phyloP scores from a whole-genome alignment of 1,140 invertebrate genomes.

The Eurosta solidaginis region DNA sequence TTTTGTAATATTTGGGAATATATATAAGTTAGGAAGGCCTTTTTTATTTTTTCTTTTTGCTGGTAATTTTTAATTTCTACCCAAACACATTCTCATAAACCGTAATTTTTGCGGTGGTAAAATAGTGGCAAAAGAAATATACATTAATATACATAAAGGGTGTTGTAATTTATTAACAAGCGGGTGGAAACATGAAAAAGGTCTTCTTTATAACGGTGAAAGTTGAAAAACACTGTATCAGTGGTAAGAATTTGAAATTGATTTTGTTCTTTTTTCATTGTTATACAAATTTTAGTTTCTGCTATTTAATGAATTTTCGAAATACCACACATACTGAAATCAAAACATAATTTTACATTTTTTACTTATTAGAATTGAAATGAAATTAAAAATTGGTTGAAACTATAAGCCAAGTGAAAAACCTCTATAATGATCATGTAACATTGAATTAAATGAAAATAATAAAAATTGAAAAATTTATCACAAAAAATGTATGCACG shows the following conservation, averaged over 20 bases:
- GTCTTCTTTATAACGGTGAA: constrained; percentile 2
- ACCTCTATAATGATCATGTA: too few relatives aligned
- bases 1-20: not conserved
- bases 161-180: not conserved
- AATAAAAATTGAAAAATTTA: constrained; percentile 23
- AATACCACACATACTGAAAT: constrained; percentile 1
- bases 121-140: not conserved
- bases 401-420: constrained; percentile 19
- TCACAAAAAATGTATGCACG: too few relatives aligned
- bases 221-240: constrained; percentile 25
- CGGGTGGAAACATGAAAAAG: not conserved
- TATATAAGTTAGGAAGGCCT: not conserved
- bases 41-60: too few relatives aligned
- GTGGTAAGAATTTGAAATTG: constrained; percentile 10
- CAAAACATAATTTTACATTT: constrained; percentile 8
- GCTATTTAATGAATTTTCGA: constrained; percentile 11
- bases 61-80: constrained; percentile 8
- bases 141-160: not conserved
- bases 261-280: constrained; percentile 29
- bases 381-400: constrained; percentile 22
- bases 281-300: constrained; percentile 25
- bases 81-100: not conserved
- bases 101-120: not conserved
- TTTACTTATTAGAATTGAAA: constrained; percentile 20
- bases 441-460: constrained; percentile 17